Base-by-base conservation (phyloP, 2,797 vertebrate species). In the Orestias chungarensis region DNA sequence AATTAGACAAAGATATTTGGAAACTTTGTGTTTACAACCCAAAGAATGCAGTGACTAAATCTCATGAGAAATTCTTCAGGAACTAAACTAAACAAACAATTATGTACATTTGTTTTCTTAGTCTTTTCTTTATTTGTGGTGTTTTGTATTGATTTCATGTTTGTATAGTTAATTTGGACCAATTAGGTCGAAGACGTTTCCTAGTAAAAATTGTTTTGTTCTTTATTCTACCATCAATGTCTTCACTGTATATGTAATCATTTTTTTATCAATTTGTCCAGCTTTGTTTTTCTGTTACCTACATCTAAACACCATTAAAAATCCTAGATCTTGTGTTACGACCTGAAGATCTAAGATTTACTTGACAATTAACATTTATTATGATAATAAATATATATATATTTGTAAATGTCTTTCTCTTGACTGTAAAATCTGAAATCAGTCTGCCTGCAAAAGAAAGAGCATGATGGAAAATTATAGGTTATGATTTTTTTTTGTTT, bases 51-150 rank as follows among this genome's bases (percentile, higher is more conserved):
- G 73, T 40, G 9, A 65, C 42, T 52, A 4, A 59, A 61, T 33
- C 66, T 40, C 40, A 65, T 2, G 3, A 46, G 12, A 71, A 59
- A 42, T 66, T 69, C 35, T 64, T 29, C 42, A 27, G 50, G 64
- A 35, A 33, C 61, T 29, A 29, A 38, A 64, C 7, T 35, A 74
- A 80, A 74, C 75, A 81, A 81, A 82, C n/a, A 29, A 40, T 50
- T 46, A 68, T 66, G 1, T 65, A 17, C 74, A 61, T 23, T 55
- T 71, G 25, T 73, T 69, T 75, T 64, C 11, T 54, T 47, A 27
- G 25, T 50, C 15, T 71, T 61, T 62, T 1, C 29, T 74, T 70
- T 27, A 20, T 43, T 14, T 27, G 7, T 35, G 14, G 4, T 23
- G 31, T 12, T 44, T 55, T 64, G 29, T 47, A 6, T 15, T 35